These are phyloP conservation scores for Periplaneta americana DNA, from an alignment of 1,140 invertebrate genomes.

Conservation along the genomic window DNA sequence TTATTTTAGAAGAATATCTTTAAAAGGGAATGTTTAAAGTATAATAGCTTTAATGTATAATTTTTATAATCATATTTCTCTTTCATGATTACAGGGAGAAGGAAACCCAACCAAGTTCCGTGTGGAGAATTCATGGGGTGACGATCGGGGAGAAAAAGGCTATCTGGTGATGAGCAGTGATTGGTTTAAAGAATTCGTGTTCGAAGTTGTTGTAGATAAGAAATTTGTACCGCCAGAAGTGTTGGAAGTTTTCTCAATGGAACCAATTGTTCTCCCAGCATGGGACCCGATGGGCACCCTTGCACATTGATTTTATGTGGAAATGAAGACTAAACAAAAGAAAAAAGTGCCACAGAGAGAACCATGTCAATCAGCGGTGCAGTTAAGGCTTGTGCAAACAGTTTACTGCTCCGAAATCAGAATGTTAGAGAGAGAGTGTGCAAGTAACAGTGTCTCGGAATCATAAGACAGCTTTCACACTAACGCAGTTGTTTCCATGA, in stretches of 20 bases:
- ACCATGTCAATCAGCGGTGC: too few relatives aligned
- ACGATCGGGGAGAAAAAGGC: constrained; percentile 82
- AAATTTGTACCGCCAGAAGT: constrained; percentile 71
- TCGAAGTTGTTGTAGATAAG: constrained; percentile 84
- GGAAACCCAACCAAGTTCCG: constrained; percentile 66
- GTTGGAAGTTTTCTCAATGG: constrained; percentile 65
- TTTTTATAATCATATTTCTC: not conserved
- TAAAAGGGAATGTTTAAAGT: too few relatives aligned
- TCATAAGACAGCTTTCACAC: too few relatives aligned
- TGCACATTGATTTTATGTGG: constrained; percentile 36
- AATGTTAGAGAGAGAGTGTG: too few relatives aligned
- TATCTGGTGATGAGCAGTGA: constrained; percentile 75
- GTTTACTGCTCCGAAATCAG: too few relatives aligned
- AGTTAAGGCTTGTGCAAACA: too few relatives aligned
- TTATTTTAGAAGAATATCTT: too few relatives aligned
- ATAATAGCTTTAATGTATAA: not conserved
- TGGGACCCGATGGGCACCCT: constrained; percentile 92
- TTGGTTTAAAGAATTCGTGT: constrained; percentile 88
- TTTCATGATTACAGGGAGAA: constrained; percentile 44
- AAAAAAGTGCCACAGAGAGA: too few relatives aligned
- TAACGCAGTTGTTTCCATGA: too few relatives aligned
- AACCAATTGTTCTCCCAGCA: constrained; percentile 73
- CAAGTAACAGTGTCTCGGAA: too few relatives aligned
- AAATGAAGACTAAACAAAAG: not conserved
- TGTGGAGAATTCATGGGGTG: constrained; percentile 89